These are phyloP conservation scores for Heliconius ethilla DNA, from an alignment of 2,888 invertebrate species.

Conservation along the genomic window DNA sequence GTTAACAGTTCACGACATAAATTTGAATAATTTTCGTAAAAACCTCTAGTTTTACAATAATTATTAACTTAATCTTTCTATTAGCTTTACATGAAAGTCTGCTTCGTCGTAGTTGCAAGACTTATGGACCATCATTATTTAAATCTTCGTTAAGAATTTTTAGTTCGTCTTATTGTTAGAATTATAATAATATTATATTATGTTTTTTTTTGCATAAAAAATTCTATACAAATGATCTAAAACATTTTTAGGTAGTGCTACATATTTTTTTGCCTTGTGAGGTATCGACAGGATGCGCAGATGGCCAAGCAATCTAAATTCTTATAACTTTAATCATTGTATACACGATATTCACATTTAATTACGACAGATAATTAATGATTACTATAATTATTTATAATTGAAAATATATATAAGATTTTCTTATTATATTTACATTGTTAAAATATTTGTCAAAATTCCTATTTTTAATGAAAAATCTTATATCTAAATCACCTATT, in stretches of 20 bases:
- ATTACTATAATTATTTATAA: background rate
- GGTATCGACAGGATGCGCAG: background rate
- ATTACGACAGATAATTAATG: background rate
- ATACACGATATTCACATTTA: background rate
- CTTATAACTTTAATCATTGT: background rate
- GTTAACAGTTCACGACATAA: too few species aligned
- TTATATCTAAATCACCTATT: background rate
- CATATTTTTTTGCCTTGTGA: background rate
- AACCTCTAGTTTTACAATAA: too few species aligned
- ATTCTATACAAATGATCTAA: too few species aligned
- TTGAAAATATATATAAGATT: background rate
- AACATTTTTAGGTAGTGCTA: background rate
- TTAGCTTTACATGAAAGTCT: too few species aligned
- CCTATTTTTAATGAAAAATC: background rate
- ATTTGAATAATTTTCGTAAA: too few species aligned
- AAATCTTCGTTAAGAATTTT: too few species aligned
- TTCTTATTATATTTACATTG: background rate
- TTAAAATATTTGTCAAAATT: conserved; percentile 1
- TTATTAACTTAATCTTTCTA: too few species aligned
- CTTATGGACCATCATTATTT: too few species aligned
- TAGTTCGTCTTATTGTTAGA: too few species aligned
- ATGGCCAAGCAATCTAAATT: background rate
- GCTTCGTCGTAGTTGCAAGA: too few species aligned
- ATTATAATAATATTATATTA: too few species aligned
- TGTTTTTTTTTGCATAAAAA: too few species aligned